phyloP scores from a whole-genome alignment of 2,888 invertebrate species.

The Hesperia comma region DNA sequence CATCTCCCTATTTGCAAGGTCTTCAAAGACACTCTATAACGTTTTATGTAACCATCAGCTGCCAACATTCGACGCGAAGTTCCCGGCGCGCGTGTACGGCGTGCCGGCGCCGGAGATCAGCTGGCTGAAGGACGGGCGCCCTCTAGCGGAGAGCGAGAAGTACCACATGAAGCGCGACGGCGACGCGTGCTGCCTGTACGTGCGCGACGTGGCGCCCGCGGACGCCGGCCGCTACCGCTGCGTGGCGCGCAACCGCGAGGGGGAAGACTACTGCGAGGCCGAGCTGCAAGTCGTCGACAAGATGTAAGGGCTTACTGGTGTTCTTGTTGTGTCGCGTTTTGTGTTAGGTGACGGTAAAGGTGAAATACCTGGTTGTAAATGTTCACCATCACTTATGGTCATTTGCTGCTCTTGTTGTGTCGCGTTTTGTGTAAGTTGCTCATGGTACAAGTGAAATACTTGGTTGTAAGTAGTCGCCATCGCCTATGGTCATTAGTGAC shows the following conservation, averaged over 20 bases:
- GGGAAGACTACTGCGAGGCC: conserved; percentile 90
- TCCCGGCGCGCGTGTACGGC: conserved; percentile 91
- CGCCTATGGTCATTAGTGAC: no score
- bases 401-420: no score
- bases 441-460: no score
- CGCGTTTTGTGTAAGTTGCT: no score
- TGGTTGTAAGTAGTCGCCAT: no score
- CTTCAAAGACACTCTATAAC: no score
- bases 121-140: conserved; percentile 94
- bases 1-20: no score
- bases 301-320: no score
- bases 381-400: no score
- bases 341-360: no score
- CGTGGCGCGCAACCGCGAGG: conserved; percentile 91
- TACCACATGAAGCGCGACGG: conserved; percentile 90
- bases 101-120: conserved; percentile 92
- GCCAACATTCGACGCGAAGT: conserved; percentile 91
- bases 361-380: no score
- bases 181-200: conserved; percentile 90
- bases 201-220: conserved; percentile 86
- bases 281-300: conserved; percentile 91
- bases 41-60: conserved; percentile 70
- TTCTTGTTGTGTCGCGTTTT: no score
- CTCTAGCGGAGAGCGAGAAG: conserved; percentile 87
- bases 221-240: conserved; percentile 92